These are phyloP conservation scores for Papilio protenor DNA, from an alignment of 2,888 invertebrate species.

Conservation along the genomic window DNA sequence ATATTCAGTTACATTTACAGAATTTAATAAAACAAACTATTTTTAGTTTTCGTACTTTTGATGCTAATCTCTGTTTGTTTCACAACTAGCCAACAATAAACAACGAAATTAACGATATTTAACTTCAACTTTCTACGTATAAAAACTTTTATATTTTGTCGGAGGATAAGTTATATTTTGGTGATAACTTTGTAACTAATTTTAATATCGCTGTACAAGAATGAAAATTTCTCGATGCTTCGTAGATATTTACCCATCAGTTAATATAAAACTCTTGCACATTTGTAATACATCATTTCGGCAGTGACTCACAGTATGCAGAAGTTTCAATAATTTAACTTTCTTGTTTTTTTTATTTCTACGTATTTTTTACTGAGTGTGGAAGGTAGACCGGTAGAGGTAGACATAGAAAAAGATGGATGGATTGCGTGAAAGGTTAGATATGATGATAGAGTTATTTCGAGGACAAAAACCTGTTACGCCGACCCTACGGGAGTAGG, in stretches of 20 bases:
- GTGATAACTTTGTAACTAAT: background rate
- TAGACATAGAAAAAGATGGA: too few species aligned
- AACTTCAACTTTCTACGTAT: background rate
- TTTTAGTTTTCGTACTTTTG: background rate
- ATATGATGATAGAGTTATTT: too few species aligned
- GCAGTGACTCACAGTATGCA: too few species aligned
- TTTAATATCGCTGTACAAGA: constrained; percentile 48
- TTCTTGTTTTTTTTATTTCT: background rate
- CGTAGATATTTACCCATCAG: constrained; percentile 51
- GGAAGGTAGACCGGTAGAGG: too few species aligned
- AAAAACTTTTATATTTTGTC: background rate
- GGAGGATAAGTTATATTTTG: constrained; percentile 48
- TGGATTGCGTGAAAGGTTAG: too few species aligned
- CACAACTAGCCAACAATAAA: background rate
- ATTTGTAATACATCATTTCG: constrained; percentile 47
- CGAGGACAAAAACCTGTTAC: too few species aligned
- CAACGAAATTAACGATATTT: background rate
- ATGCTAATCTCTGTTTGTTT: background rate
- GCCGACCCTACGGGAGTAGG: too few species aligned
- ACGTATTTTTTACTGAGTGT: too few species aligned
- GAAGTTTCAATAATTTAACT: too few species aligned
- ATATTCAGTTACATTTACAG: background rate
- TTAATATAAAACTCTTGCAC: constrained; percentile 50
- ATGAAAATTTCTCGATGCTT: constrained; percentile 2
- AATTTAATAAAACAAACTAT: background rate